Evolutionary conservation across 1,140 invertebrate genomes (phyloP).

Genomic region (Globodera ellingtonae): DNA sequence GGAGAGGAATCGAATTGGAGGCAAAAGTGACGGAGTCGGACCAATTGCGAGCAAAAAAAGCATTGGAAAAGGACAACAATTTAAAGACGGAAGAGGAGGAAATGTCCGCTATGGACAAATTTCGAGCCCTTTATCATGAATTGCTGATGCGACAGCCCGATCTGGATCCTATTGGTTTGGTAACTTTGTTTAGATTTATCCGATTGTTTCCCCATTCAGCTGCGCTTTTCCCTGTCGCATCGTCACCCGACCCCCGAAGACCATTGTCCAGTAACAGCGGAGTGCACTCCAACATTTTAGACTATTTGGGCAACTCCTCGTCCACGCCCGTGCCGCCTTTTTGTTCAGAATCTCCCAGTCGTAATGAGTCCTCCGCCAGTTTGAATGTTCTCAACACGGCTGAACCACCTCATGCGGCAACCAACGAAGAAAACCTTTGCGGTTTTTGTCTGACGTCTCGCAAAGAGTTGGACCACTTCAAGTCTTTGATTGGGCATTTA

Average conservation of each 20-base stretch:
- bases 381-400: neutral
- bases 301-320: no score
- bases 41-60: no score
- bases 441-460: slow-evolving; percentile 34
- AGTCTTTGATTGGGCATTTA: slow-evolving; percentile 42
- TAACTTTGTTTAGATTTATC: no score
- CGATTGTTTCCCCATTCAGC: no score
- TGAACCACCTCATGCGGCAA: neutral
- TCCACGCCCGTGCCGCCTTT: neutral
- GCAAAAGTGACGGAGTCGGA: slow-evolving; percentile 36
- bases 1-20: slow-evolving; percentile 35
- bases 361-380: slow-evolving; percentile 10
- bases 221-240: no score
- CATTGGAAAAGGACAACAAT: neutral
- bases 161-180: neutral
- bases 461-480: slow-evolving; percentile 48
- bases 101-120: neutral
- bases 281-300: neutral
- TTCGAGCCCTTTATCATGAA: neutral
- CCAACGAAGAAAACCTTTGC: slow-evolving; percentile 21
- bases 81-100: slow-evolving; percentile 16
- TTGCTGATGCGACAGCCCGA: neutral
- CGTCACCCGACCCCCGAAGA: no score
- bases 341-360: slow-evolving; percentile 13
- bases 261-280: neutral